A percentile compares a stretch with the other conserved stretches of the same genome.
phyloP scores from a whole-genome alignment of 2,113 vertebrate species.

The Phalacrocorax aristotelis region DNA sequence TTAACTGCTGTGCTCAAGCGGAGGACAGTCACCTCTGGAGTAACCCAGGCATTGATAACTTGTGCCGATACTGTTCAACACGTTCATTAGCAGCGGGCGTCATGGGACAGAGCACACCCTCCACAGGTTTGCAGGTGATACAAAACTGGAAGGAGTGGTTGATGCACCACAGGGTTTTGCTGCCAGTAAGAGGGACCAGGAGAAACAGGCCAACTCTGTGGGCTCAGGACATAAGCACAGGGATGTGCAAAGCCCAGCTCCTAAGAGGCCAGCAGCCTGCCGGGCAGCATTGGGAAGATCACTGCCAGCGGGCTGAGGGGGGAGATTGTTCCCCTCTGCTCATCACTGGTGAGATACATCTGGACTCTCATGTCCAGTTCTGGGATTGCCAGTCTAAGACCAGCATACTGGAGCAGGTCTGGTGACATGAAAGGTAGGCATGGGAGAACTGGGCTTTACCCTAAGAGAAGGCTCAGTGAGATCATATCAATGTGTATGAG shows the following conservation, averaged over 20 bases:
- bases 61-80: fast-evolving
- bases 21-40: fast-evolving
- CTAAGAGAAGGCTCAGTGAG: not conserved
- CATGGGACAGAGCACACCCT: not conserved
- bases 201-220: not conserved
- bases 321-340: not conserved
- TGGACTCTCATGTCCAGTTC: no score
- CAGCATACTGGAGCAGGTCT: not conserved
- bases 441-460: not conserved
- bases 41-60: not conserved
- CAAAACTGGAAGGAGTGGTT: not conserved
- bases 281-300: not conserved
- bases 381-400: not conserved
- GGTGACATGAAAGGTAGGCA: not conserved
- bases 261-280: not conserved
- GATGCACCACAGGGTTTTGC: not conserved
- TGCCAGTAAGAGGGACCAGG: not conserved
- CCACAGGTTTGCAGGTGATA: not conserved
- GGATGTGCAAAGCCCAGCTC: not conserved
- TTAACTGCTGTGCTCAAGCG: not conserved
- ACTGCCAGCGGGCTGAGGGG: not conserved
- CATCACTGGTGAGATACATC: not conserved
- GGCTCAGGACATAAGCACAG: not conserved
- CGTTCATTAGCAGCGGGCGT: not conserved
- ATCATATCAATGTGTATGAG: not conserved